Base-by-base conservation (phyloP, 1,140 invertebrate species). In the Bombus difficillimus region DNA sequence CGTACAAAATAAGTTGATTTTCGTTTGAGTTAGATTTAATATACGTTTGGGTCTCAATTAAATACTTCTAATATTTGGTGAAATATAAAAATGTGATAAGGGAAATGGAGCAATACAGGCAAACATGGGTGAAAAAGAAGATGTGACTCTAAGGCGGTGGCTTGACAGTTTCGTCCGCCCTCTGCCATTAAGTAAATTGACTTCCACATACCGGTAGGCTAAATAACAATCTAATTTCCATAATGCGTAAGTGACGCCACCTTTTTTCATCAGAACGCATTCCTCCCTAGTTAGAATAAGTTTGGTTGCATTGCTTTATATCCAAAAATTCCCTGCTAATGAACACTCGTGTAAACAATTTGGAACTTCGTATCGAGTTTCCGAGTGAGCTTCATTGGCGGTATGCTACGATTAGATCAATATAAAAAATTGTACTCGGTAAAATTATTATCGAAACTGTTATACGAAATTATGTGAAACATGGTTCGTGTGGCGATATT, bases 111-210 rank as follows among this genome's bases (percentile, higher is more conserved):
- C 73, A 37, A 71, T 59, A 83, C 74, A 79, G 81, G 74, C 77
- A 87, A 87, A 90, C 87, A 86, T 75, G 83, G 79, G 72, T 81
- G 79, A 83, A 83, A 78, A 75, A 73, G 82, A 90, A 88, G 83
- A 90, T 53, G 87, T 85, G 75, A 80, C 86, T 88, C 84, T 90
- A 92, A 92, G 88, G 84, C 88, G 86, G 85, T 90, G 91, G 81
- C 91, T 90, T 88, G 89, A 86, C 87, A 86, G 89, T 92, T 89
- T 90, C 83, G 72, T 89, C 83, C 83, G 82, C 86, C 86, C 89
- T 88, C 82, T 85, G 90, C 93, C 92, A 94, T 94, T 94, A 94
- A 89, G 89, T 87, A 94, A 93, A 93, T 93, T 93, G 93, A 93
- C 88, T 88, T 81, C 82, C 79, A 90, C 87, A 92, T 91, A 89